Evolutionary conservation across 1,140 invertebrate genomes (phyloP), one percentile per base, ranked within the genome.

Genomic region (Portunus trituberculatus): DNA sequence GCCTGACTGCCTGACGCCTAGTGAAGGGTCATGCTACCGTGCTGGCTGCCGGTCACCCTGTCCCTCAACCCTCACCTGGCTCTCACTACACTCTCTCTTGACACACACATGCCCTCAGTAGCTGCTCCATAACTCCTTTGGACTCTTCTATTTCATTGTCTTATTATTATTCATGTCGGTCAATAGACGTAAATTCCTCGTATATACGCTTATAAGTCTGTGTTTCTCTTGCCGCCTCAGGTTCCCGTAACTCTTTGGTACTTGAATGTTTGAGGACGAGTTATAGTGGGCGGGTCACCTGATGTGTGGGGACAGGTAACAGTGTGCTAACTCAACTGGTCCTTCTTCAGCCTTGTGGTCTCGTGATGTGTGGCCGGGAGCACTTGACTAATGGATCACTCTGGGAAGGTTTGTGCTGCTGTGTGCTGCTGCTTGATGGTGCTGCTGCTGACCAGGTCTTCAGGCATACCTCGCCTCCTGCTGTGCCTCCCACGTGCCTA

Each of bases 241-340:
- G 67, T 1, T n/a, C 67, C 20, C 67, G 0, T 76, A n/a, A n/a
- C 67, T 76, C 67, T n/a, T 76, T 7, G 20, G 67, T n/a, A n/a
- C 67, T n/a, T 76, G 25, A n/a, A 76, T 76, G 67, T 76, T n/a
- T 76, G 67, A 25, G 67, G 67, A n/a, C 67, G n/a, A 76, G 67
- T 76, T 76, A 76, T n/a, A 8, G 67, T 20, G 67, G 67, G 12
- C 4, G 67, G 67, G 67, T 76, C 67, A 76, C 67, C 67, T 76
- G 67, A 76, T 76, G 67, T 76, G 67, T 76, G 67, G 67, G 67
- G 67, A 76, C 67, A 76, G 67, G 20, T 76, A 76, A 76, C 67
- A 25, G 67, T 25, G 67, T n/a, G n/a, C 67, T 76, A 76, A 8
- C 20, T 76, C 67, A n/a, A 8, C 67, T 76, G 67, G 67, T 0